phyloP scores from a whole-genome alignment of 2,113 vertebrate species.

The Ptilonorhynchus violaceus region DNA sequence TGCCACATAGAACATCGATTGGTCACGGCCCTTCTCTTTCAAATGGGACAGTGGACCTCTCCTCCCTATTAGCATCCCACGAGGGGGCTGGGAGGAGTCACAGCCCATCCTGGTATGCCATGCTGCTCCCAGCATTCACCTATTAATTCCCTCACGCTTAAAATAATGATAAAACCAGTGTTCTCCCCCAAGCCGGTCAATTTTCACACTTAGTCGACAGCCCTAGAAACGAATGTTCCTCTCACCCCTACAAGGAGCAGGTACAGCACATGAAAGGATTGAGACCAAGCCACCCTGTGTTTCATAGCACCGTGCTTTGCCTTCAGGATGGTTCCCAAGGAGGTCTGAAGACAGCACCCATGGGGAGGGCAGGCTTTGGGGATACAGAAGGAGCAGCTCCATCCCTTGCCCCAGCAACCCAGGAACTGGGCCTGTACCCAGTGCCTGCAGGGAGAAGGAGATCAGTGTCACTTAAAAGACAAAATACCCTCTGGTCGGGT shows the following conservation, averaged over 20 bases:
- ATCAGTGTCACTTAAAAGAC: background rate
- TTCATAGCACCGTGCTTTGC: background rate
- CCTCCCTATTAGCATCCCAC: background rate
- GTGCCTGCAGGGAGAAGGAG: background rate
- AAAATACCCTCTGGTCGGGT: background rate
- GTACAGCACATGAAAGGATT: background rate
- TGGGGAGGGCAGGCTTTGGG: accelerated
- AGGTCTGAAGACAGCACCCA: background rate
- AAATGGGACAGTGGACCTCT: background rate
- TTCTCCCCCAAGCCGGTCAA: background rate
- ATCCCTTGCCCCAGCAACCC: background rate
- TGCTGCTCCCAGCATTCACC: background rate
- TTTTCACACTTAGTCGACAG: background rate
- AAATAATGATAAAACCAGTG: background rate
- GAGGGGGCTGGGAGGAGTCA: background rate
- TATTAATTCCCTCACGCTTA: background rate
- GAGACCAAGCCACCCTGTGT: background rate
- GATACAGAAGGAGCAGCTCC: background rate
- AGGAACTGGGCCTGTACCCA: accelerated
- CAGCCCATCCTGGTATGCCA: background rate
- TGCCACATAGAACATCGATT: conserved; percentile 24
- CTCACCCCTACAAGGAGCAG: background rate
- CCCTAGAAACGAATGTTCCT: background rate
- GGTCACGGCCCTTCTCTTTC: conserved; percentile 52
- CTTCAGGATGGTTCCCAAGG: background rate